Evolutionary conservation across 2,797 vertebrate genomes (phyloP).

Genomic region (Acanthornis magna): DNA sequence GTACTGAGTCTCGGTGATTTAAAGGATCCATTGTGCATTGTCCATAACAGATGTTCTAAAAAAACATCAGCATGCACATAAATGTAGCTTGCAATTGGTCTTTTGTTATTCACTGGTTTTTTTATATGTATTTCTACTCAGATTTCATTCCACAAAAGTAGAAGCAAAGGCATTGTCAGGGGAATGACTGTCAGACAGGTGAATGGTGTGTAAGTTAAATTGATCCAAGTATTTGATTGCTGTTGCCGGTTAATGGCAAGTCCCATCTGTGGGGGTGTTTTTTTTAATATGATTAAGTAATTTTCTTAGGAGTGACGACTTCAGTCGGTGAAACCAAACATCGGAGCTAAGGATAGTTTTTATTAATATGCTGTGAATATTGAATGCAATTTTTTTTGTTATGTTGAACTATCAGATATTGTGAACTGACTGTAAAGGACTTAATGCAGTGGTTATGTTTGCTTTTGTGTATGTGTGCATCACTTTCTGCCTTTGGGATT

Average conservation of each 20-base stretch:
- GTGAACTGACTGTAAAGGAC: background rate
- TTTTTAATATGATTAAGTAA: background rate
- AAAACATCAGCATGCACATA: background rate
- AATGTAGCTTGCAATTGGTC: background rate
- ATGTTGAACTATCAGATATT: background rate
- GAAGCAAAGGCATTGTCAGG: background rate
- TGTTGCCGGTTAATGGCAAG: background rate
- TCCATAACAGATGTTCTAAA: slow-evolving; percentile 13
- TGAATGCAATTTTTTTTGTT: background rate
- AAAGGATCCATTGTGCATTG: slow-evolving; percentile 28
- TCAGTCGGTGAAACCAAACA: background rate
- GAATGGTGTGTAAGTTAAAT: background rate
- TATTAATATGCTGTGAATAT: background rate
- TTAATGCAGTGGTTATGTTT: background rate
- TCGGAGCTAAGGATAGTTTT: background rate
- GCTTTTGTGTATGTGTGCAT: background rate
- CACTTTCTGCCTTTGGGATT: background rate
- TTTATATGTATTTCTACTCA: background rate
- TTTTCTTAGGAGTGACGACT: background rate
- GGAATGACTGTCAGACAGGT: background rate
- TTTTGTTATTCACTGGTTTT: background rate
- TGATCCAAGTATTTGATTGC: background rate
- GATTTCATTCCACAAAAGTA: background rate
- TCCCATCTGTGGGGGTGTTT: background rate
- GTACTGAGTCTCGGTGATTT: background rate